These are phyloP conservation scores for Lepidonotus clava DNA, from an alignment of 2,888 invertebrate species.

Conservation along the genomic window DNA sequence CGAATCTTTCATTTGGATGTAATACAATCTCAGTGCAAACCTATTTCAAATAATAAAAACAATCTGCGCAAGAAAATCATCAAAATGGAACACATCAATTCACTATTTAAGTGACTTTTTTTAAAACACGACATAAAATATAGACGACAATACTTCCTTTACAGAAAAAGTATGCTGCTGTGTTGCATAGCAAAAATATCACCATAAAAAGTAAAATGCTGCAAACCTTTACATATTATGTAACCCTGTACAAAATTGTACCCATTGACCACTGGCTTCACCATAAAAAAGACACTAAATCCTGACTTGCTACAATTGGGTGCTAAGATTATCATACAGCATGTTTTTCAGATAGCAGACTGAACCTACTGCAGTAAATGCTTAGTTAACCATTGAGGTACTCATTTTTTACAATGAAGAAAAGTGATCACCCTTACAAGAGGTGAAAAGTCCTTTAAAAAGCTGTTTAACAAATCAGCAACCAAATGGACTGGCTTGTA, in stretches of 20 bases:
- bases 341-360: background rate
- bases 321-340: background rate
- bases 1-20: background rate
- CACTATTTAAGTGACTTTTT: too few relatives aligned
- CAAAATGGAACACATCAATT: too few relatives aligned
- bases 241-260: conserved; percentile 34
- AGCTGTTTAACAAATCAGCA: too few relatives aligned
- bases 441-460: too few relatives aligned
- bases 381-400: background rate
- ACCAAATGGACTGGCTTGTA: too few relatives aligned
- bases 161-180: background rate
- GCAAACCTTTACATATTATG: background rate
- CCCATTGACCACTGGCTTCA: background rate
- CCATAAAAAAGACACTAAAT: background rate
- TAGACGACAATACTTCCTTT: too few relatives aligned
- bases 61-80: too few relatives aligned
- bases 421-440: too few relatives aligned
- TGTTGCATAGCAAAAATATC: conserved; percentile 35
- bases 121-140: too few relatives aligned
- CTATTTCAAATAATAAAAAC: too few relatives aligned
- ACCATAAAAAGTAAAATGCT: conserved; percentile 18
- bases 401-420: background rate
- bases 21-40: background rate
- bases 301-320: background rate
- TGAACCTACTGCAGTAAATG: background rate